Conservation (phyloP, 2,113 vertebrate species). For the Lagopus muta region DNA sequence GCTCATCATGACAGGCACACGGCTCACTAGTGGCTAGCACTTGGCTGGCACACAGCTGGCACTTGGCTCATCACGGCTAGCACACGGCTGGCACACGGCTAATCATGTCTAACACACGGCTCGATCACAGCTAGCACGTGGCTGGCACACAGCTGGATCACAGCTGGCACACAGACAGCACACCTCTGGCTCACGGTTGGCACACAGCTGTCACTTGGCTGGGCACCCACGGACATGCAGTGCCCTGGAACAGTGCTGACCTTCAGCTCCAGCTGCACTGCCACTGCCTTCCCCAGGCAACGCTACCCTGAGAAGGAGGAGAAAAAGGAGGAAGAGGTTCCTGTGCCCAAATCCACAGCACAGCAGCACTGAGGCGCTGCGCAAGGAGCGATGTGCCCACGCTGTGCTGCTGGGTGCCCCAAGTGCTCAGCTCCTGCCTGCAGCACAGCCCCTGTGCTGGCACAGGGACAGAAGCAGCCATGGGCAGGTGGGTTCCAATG, state of each 20-base stretch:
- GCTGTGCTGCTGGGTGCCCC: no score
- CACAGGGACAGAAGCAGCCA: background rate
- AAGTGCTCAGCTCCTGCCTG: background rate
- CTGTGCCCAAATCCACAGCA: fast-evolving
- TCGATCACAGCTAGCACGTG: no score
- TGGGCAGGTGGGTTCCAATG: background rate
- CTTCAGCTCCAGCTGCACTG: background rate
- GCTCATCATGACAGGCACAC: no score
- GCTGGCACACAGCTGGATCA: no score
- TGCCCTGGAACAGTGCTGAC: background rate
- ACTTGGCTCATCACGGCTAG: no score
- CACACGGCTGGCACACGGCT: no score
- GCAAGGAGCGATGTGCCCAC: background rate
- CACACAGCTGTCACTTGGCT: no score
- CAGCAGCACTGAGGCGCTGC: background rate
- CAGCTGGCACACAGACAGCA: no score
- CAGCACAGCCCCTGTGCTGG: background rate
- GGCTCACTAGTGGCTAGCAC: no score
- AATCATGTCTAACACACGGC: no score
- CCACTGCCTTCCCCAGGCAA: background rate
- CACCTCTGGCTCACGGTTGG: no score
- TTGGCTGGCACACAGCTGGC: no score
- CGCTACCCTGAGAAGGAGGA: background rate
- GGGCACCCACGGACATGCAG: background rate
- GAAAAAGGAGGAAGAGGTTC: background rate